These are phyloP conservation scores for Nomada fabriciana DNA, from an alignment of 2,888 invertebrate genomes.

Conservation along the genomic window DNA sequence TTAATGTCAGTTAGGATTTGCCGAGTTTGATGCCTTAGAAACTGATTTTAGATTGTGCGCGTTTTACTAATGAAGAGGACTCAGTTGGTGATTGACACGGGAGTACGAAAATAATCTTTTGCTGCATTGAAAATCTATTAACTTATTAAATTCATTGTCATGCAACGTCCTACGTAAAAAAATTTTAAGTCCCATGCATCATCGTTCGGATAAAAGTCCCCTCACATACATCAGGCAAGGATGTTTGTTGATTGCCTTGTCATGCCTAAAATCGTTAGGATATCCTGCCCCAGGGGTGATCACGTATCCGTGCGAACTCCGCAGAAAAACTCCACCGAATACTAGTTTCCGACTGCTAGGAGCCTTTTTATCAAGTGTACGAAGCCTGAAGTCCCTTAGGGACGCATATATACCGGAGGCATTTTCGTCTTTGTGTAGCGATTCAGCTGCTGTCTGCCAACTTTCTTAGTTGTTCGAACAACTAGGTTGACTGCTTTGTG, in stretches of 20 bases:
- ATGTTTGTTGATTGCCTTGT: not conserved
- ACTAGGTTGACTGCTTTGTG: slow-evolving; percentile 18
- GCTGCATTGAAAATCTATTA: too few relatives aligned
- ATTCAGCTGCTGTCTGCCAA: slow-evolving; percentile 30
- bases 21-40: too few relatives aligned
- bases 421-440: slow-evolving; percentile 24
- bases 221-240: not conserved
- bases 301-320: slow-evolving; percentile 12
- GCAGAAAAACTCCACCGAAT: slow-evolving; percentile 17
- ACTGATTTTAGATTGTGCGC: too few relatives aligned
- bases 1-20: too few relatives aligned
- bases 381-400: not conserved
- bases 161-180: not conserved
- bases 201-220: not conserved
- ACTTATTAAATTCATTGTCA: not conserved
- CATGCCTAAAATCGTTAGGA: not conserved
- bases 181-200: not conserved
- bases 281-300: not conserved
- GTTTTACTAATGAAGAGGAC: too few relatives aligned
- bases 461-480: slow-evolving; percentile 32
- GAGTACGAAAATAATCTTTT: too few relatives aligned
- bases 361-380: not conserved
- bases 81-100: too few relatives aligned
- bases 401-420: not conserved
- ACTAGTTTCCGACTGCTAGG: not conserved